Evolutionary conservation across 64 coral and sea anemone genomes (phyloP), one percentile per base, ranked within the genome.

Genomic region (Montipora capricornis): DNA sequence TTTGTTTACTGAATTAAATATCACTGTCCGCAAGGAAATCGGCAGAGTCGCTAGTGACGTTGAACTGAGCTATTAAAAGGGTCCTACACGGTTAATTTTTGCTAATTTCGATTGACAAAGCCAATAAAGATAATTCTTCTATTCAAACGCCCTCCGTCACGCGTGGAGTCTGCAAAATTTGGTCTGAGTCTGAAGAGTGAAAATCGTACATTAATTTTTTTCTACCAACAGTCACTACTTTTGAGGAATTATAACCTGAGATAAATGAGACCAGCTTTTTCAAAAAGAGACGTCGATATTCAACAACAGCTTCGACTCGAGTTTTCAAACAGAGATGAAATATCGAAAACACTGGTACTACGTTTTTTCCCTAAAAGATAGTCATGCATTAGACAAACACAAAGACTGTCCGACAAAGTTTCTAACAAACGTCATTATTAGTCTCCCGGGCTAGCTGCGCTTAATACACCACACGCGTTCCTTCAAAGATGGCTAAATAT

Each of bases 1-100:
- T 86, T 47, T n/a, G 8, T 71, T 47, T n/a, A 3, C 5, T 71
- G 82, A 86, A 86, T 47, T 49, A 64, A 86, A 86, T 86, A 86
- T 86, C 82, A 7, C 82, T 86, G 2, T 44, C 46, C 47, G 71
- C 82, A 66, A 86, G n/a, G 45, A 71, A 85, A 68, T 68, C 64
- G 15, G 66, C 0, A 66, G 37, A 49, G 47, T 86, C 22, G 48
- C 37, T 50, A 15, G 61, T 64, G 61, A 64, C 61, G 61, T 64
- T 64, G 13, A 64, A 57, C 53, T 57, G 53, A 51, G 9, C 62
- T 49, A 46, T 69, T 71, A 22, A 69, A 51, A 71, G 9, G 47
- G 50, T 50, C 66, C 61, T 64, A 64, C 61, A 64, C 11, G 14
- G 9, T 64, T 64, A 64, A 64, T 64, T 64, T 12, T 64, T 12